phyloP scores from a whole-genome alignment of 2,888 invertebrate species.

The Subacronicta megacephala region DNA sequence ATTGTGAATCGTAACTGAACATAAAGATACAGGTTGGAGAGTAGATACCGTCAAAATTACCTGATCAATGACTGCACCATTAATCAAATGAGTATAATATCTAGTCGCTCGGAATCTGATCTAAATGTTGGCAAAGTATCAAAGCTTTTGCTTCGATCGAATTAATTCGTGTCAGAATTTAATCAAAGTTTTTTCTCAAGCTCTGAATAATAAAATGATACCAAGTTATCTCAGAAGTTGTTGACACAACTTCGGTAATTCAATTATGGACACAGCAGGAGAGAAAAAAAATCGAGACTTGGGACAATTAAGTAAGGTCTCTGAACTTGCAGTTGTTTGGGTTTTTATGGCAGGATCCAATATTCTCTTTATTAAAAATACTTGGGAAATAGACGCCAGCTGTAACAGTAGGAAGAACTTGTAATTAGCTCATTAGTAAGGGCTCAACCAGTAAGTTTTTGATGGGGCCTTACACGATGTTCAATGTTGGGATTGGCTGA shows the following conservation, averaged over 20 bases:
- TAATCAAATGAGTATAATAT: constrained; percentile 13
- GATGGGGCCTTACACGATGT: too few relatives aligned
- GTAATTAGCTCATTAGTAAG: too few relatives aligned
- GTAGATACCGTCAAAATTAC: background rate
- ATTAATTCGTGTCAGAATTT: constrained; percentile 26
- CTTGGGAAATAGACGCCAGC: too few relatives aligned
- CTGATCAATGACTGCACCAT: constrained; percentile 1
- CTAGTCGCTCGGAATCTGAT: background rate
- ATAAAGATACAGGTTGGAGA: background rate
- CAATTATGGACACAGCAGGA: constrained; percentile 39
- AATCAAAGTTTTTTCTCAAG: constrained; percentile 28
- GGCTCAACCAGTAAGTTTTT: too few relatives aligned
- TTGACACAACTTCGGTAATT: constrained; percentile 19
- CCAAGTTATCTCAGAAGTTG: constrained; percentile 19
- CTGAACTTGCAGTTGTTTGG: too few relatives aligned
- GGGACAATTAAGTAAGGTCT: constrained; percentile 25
- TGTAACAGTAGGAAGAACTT: too few relatives aligned
- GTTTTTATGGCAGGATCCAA: too few relatives aligned
- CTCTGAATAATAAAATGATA: constrained; percentile 20
- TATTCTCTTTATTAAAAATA: too few relatives aligned
- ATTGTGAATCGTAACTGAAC: too few relatives aligned
- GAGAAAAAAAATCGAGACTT: constrained; percentile 14
- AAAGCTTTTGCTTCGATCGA: constrained; percentile 5
- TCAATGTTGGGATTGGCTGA: too few relatives aligned
- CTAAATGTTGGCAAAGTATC: constrained; percentile 26